A percentile compares a stretch with the other conserved stretches of the same genome.
Conservation (phyloP, 2,113 vertebrate species). For the Haplochromis vanheusdeni region DNA sequence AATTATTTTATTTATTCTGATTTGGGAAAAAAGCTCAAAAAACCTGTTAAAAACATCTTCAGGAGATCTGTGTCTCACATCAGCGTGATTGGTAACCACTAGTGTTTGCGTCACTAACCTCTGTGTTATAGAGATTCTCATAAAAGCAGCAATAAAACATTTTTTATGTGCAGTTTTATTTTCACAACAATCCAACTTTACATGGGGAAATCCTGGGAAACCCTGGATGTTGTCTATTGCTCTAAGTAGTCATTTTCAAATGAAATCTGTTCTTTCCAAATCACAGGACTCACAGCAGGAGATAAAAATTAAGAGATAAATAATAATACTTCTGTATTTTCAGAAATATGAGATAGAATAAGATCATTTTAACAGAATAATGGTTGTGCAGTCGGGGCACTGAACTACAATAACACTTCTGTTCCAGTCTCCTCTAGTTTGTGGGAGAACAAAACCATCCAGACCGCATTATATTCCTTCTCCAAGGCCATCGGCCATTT, state of each 20-base stretch:
- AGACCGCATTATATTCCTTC: background rate
- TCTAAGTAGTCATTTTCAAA: fast-evolving
- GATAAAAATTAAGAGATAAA: background rate
- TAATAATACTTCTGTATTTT: background rate
- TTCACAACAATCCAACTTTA: background rate
- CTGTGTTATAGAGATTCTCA: background rate
- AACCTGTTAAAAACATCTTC: background rate
- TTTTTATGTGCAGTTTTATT: background rate
- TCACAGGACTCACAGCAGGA: background rate
- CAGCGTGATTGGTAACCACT: fast-evolving
- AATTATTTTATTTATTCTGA: background rate
- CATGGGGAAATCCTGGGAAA: background rate
- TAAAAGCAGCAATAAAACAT: background rate
- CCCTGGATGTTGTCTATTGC: background rate
- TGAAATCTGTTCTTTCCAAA: background rate
- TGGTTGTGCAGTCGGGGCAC: background rate
- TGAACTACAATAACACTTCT: background rate
- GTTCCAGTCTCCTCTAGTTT: background rate
- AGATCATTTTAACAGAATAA: background rate
- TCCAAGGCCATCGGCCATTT: background rate
- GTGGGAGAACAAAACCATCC: background rate
- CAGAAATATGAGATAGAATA: background rate
- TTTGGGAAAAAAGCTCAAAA: fast-evolving
- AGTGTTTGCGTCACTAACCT: background rate
- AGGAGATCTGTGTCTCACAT: background rate